Base-by-base conservation (phyloP, 2,797 vertebrate genomes). In the Salarias fasciatus region DNA sequence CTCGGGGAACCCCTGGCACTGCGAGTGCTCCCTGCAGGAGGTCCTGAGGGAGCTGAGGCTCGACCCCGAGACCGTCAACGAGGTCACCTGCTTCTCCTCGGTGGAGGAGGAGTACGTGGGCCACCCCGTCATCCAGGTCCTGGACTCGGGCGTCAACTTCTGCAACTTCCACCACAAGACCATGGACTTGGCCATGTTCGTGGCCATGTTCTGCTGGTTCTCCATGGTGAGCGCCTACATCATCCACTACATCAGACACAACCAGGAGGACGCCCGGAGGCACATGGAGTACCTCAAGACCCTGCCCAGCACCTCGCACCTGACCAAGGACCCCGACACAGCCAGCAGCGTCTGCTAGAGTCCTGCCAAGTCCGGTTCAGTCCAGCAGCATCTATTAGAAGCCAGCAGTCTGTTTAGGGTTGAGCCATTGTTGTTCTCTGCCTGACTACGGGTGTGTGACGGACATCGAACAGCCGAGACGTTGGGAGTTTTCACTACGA, bases 171-270 rank as follows among this genome's bases (percentile, higher is more conserved):
- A 95, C 28, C 95, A 95, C 92, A 96, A 93, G 89, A 96, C 95
- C 8, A 97, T 96, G 0, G 95, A 97, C 10, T 94, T 96, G 1
- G 95, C 95, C 86, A 97, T 97, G 96, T 92, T 98, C 18, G 94
- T 97, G 84, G 96, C 95, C 89, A 97, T 97, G 96, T 97, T 97
- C 89, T 95, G 94, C 92, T 98, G 96, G 96, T 97, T 98, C 93
- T 94, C 95, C 86, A 96, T 96, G 95, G 96, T 97, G 85, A 96
- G 95, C 14, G 95, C 95, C 0, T 96, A 97, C 0, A 94, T 97
- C 63, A 92, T 97, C 29, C 96, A 96, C 73, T 97, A 96, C 0
- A 95, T 97, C 75, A 91, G 93, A 74, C 95, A 96, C 89, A 97
- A 96, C 79, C 95, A 95, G 82, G 95, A 97, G 83, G 96, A 96